Evolutionary conservation across 2,888 invertebrate genomes (phyloP), one percentile per base, ranked within the genome.

Genomic region (Acleris laterana): DNA sequence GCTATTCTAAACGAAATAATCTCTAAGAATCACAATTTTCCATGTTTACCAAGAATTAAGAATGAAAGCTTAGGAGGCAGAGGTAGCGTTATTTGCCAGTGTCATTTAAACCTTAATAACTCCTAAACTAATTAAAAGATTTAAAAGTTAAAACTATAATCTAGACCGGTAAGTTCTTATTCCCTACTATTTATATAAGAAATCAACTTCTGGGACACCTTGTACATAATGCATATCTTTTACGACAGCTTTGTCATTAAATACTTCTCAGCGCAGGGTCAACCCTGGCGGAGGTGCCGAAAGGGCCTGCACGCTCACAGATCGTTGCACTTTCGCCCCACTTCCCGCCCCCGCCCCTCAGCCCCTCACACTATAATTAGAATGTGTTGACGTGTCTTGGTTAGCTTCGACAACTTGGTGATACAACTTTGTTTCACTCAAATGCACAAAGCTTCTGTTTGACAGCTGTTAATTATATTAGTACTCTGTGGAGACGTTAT

Each of bases 301-400:
- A n/a, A 46, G 46, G n/a, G 51, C 25, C 19, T 20, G 38, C 53
- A 11, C 53, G 38, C 42, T 55, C 16, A 55, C 55, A 13, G 55
- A 20, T 38, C 55, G 38, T 38, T 55, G 55, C 55, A 55, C 55
- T 55, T 55, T 19, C 55, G 55, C 38, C 38, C 55, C 55, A 42
- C 38, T 55, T 55, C 17, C 28, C 28, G 16, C 38, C 20, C 55
- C 6, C 38, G 38, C 38, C 38, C 5, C 38, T 13, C 38, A 1
- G 38, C 38, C 38, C 5, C 38, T 13, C 38, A 1, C 13, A 13
- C 38, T 55, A 38, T 38, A 55, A 55, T 55, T 55, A 55, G 55
- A 55, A 38, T 16, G 13, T 42, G 55, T 55, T 19, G 55, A 20
- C 55, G 19, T 55, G 55, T 55, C 38, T 38, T 11, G 38, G n/a